These are phyloP conservation scores for Alloscopus bannaensis DNA, from an alignment of 2,888 invertebrate species.

Conservation along the genomic window DNA sequence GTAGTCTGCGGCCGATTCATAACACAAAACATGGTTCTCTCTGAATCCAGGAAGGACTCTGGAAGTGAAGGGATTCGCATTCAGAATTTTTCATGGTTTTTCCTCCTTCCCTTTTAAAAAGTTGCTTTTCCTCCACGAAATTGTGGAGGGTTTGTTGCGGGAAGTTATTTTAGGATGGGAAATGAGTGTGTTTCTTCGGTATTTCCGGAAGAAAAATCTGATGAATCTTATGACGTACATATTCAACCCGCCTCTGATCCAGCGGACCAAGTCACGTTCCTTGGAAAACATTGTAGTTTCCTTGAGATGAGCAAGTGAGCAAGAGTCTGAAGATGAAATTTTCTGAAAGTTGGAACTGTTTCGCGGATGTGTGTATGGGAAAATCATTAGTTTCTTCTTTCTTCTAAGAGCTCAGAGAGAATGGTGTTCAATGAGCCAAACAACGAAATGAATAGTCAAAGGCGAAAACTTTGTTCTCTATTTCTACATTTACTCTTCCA, in stretches of 20 bases:
- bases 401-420: not conserved
- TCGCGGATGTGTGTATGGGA: not conserved
- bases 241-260: too few species aligned
- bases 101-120: not conserved
- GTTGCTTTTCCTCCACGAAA: not conserved
- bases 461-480: not conserved
- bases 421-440: constrained; percentile 14
- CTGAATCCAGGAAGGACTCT: not conserved
- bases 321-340: not conserved
- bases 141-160: not conserved
- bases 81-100: not conserved
- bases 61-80: not conserved
- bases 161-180: too few species aligned
- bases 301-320: not conserved
- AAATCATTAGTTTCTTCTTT: not conserved
- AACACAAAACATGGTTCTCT: not conserved
- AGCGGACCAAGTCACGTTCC: not conserved
- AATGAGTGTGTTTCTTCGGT: too few species aligned
- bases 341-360: not conserved
- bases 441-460: not conserved
- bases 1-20: not conserved
- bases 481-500: not conserved
- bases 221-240: too few species aligned
- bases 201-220: too few species aligned
- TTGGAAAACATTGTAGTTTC: not conserved